Base-by-base conservation (phyloP, 1,140 invertebrate genomes). In the Steinernema feltiae region DNA sequence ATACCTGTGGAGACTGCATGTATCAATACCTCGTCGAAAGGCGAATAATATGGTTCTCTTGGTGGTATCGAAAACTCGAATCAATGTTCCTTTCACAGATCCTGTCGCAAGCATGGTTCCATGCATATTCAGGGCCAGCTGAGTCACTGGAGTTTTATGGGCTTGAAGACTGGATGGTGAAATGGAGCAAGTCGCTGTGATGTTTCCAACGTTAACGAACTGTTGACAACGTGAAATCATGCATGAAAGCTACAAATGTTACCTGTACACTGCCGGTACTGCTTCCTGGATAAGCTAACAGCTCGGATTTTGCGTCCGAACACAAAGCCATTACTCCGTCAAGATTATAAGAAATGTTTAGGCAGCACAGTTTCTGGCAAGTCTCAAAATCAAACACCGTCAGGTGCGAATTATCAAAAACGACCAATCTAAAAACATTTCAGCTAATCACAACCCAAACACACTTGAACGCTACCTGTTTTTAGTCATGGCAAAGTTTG, bases 401-500 rank as follows among this genome's bases (percentile, higher is more conserved):
- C 24, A 63, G 24, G 53, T 63, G 53, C 15, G 15, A 15, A 3
- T 7, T 21, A 63, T 63, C 53, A 27, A 63, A 63, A 7, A 63
- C 53, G 3, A 63, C 53, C 24, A 63, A 27, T 27, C 53, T 63
- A 7, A 63, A 63, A n/a, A n/a, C n/a, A n/a, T n/a, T n/a, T n/a
- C n/a, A n/a, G n/a, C n/a, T n/a, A n/a, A n/a, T n/a, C n/a, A n/a
- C n/a, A n/a, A n/a, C n/a, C n/a, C n/a, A n/a, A n/a, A 27, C 7
- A 63, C 7, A 63, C 3, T 15, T 27, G 24, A 63, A 63, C 24
- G 3, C 24, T 27, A 63, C 53, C 24, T 63, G 3, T 12, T 63
- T 27, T 21, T 63, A 3, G 53, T 63, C 53, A 63, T 63, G 53
- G 53, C 53, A 63, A 63, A 63, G 53, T 63, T 63, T 3, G 53